phyloP scores from a whole-genome alignment of 2,797 vertebrate genomes.

The Natrix natrix region DNA sequence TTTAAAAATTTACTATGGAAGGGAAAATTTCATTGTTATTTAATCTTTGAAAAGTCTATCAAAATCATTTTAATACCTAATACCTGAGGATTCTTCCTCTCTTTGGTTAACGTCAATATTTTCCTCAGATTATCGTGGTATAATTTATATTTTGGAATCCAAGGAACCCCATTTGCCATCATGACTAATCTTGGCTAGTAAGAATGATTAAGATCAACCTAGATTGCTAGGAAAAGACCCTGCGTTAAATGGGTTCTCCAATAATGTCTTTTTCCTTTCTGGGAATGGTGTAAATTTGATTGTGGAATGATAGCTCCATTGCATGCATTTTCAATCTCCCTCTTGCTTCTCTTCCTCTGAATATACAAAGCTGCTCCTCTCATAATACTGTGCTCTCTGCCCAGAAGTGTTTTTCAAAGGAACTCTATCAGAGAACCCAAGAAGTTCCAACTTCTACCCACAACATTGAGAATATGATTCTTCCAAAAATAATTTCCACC shows the following conservation, averaged over 20 bases:
- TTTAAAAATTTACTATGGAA: neutral
- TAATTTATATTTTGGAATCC: neutral
- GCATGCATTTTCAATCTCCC: neutral
- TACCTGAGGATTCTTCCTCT: no score
- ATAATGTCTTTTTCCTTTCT: neutral
- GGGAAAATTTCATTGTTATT: neutral
- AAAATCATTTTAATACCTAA: neutral
- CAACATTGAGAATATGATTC: neutral
- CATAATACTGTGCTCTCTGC: neutral
- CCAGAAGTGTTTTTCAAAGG: neutral
- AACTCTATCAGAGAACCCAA: neutral
- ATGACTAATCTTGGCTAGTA: neutral
- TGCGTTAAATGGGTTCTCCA: neutral
- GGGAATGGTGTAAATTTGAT: neutral
- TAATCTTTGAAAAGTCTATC: neutral
- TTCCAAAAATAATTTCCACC: neutral
- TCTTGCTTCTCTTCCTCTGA: neutral
- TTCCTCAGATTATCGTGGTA: neutral
- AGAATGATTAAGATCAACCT: neutral
- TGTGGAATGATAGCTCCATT: neutral
- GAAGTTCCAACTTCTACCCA: neutral
- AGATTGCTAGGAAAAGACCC: neutral
- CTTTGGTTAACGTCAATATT: neutral
- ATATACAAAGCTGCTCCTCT: neutral
- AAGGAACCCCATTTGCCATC: neutral